Base-by-base conservation (phyloP, 2,888 invertebrate species). In the Eristalis tenax region DNA sequence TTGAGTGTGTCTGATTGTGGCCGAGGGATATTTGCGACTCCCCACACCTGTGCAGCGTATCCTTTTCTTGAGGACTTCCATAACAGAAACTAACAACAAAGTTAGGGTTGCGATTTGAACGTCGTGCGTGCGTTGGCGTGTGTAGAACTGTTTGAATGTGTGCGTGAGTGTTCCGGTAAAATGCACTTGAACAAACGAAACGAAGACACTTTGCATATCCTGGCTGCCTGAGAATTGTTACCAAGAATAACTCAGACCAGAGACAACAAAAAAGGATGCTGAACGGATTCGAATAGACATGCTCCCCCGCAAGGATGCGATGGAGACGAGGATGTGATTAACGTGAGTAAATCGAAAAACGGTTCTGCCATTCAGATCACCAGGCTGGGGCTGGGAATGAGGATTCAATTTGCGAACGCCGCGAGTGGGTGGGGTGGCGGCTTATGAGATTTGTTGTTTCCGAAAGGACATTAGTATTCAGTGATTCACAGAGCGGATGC, bases 331-430 rank as follows among this genome's bases (percentile, higher is more conserved):
- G 63, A 75, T 68, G 63, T 79, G 76, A 80, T 76, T 83, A 80
- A 87, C 79, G 79, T 83, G 80, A 82, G 82, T 82, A 64, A 82
- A 59, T 59, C 26, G 40, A 38, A 35, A 57, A 32, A 22, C 38
- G 22, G 18, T 50, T 50, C 43, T 68, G 1, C n/a, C 43, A 50
- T 66, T 38, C 43, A 65, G 32, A n/a, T 11, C 15, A 18, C 28
- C 18, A 35, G 1, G 1, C 18, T 18, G 13, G 38, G 38, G 38
- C 38, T 38, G 38, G 38, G 38, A 38, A 13, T 38, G 38, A 3
- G 65, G 66, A 76, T 68, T 43, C 22, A 28, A 43, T 57, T 66
- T 59, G n/a, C 15, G 43, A 57, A 57, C 35, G 50, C 26, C 13
- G 10, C 32, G 32, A 32, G 32, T 32, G 32, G 8, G 8, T 32